phyloP scores from a whole-genome alignment of 2,113 vertebrate genomes.

The Lanius collurio region DNA sequence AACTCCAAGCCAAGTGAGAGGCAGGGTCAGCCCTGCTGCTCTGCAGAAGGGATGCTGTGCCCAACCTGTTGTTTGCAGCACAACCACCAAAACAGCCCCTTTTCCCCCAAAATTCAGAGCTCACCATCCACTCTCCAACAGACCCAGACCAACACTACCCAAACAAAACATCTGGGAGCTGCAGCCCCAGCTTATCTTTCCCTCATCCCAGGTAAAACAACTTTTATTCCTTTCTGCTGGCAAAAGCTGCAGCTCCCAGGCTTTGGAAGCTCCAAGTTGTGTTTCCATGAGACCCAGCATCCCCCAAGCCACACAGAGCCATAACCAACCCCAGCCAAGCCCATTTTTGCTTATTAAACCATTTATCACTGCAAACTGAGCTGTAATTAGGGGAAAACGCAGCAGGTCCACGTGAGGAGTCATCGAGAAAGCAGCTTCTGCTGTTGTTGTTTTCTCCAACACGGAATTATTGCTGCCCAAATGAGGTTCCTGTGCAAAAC shows the following conservation, averaged over 20 bases:
- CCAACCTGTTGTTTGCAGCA: background rate
- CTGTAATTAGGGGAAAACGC: background rate
- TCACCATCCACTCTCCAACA: background rate
- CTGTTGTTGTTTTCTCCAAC: background rate
- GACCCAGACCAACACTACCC: background rate
- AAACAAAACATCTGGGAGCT: background rate
- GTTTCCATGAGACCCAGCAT: background rate
- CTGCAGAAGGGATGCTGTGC: background rate
- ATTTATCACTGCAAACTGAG: conserved; percentile 11
- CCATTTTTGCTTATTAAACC: conserved; percentile 6
- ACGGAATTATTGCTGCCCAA: background rate
- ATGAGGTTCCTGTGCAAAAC: background rate
- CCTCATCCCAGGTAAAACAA: background rate
- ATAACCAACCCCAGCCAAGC: background rate
- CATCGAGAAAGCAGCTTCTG: background rate
- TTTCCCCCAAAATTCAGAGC: background rate
- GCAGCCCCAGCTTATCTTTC: background rate
- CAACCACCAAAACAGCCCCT: background rate
- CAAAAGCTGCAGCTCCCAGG: background rate
- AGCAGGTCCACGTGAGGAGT: background rate
- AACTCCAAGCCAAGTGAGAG: background rate
- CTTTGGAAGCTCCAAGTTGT: background rate
- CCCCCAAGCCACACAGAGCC: background rate
- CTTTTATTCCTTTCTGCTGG: background rate
- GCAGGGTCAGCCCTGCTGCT: background rate